These are phyloP conservation scores for Sanderia malayensis DNA, from an alignment of 30 jellyfish, hydroid and myxozoan species.

Conservation along the genomic window DNA sequence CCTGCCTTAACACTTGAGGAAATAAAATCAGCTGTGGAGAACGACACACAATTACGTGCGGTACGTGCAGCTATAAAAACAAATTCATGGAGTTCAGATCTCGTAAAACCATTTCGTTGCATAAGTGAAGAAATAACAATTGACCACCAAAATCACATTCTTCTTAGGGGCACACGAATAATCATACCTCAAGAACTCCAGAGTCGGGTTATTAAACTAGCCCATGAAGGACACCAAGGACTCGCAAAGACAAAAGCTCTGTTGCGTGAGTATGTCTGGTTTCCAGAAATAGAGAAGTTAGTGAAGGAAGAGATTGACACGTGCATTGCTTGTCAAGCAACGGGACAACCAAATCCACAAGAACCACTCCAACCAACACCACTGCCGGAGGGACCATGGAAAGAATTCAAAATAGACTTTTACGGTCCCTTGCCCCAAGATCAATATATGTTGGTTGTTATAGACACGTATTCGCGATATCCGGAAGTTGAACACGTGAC, in stretches of 20 bases:
- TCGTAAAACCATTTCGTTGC: too few relatives aligned
- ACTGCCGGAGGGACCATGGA: conserved; percentile 37
- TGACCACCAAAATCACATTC: background rate
- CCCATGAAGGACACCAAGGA: conserved; percentile 60
- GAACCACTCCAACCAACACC: conserved; percentile 30
- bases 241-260: conserved; percentile 47
- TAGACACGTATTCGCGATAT: conserved; percentile 37
- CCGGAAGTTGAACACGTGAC: conserved; percentile 44
- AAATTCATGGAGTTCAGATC: too few relatives aligned
- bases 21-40: too few relatives aligned
- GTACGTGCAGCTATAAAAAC: too few relatives aligned
- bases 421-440: conserved; percentile 49
- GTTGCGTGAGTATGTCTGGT: conserved; percentile 40
- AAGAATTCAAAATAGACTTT: conserved; percentile 15
- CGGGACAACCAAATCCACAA: conserved; percentile 22
- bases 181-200: conserved; percentile 32
- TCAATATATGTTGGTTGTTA: conserved; percentile 32
- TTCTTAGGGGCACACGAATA: conserved; percentile 17
- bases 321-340: conserved; percentile 48
- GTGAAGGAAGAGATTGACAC: conserved; percentile 29
- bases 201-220: conserved; percentile 18
- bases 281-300: conserved; percentile 32
- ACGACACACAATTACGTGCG: too few relatives aligned
- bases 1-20: too few relatives aligned
- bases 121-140: too few relatives aligned